These are phyloP conservation scores for Oxyura jamaicensis DNA, from an alignment of 2,113 vertebrate genomes.

Conservation along the genomic window DNA sequence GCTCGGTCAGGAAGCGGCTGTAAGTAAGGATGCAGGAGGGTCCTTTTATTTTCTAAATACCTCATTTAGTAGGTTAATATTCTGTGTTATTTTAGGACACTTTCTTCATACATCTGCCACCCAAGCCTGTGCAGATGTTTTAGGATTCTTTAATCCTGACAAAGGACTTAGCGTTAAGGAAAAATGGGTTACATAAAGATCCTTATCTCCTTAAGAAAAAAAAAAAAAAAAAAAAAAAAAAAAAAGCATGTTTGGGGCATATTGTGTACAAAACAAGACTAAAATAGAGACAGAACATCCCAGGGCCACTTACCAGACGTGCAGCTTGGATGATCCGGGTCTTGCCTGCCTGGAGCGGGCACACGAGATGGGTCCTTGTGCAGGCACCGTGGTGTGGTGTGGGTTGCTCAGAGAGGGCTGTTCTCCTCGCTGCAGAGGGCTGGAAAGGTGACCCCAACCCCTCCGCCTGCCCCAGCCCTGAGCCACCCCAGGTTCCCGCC, in stretches of 20 bases:
- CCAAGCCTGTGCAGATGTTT: conserved; percentile 74
- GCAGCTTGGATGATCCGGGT: not conserved
- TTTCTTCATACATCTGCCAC: conserved; percentile 54
- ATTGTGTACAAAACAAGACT: conserved; percentile 67
- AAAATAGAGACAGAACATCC: conserved; percentile 57
- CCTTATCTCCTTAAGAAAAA: conserved; percentile 61
- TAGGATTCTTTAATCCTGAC: conserved; percentile 76
- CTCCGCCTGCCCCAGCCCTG: not conserved
- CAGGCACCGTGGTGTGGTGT: too few relatives aligned
- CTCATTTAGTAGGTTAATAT: conserved; percentile 64
- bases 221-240: not conserved
- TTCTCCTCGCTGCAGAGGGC: not conserved
- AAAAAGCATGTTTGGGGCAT: conserved; percentile 55
- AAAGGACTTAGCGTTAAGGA: conserved; percentile 66
- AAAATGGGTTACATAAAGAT: conserved; percentile 70
- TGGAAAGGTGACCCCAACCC: not conserved
- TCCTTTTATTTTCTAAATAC: conserved; percentile 17
- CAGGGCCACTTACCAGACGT: conserved; percentile 66
- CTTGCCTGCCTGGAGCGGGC: not conserved
- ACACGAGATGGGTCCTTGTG: too few relatives aligned
- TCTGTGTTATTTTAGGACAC: conserved; percentile 48
- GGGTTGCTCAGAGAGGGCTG: not conserved
- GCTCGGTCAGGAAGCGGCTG: not conserved
- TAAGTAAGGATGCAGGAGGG: not conserved
- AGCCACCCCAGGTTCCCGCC: not conserved